Evolutionary conservation across 1,140 invertebrate genomes (phyloP).

Genomic region (Colletes latitarsis): DNA sequence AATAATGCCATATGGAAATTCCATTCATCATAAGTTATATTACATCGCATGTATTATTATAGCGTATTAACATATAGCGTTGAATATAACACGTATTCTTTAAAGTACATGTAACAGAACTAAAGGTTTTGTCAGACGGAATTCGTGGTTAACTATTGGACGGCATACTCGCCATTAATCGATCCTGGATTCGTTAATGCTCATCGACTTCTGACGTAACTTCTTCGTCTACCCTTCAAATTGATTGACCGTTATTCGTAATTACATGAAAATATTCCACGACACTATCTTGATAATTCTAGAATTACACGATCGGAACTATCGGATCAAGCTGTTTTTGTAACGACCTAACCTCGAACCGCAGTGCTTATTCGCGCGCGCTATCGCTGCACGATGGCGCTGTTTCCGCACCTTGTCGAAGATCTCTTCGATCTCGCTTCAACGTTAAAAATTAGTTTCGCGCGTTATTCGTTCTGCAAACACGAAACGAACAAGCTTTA

Average conservation of each 20-base stretch:
- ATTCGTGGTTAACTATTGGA: neutral
- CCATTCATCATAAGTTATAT: neutral
- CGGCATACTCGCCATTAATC: neutral
- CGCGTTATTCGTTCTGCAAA: neutral
- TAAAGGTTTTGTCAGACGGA: neutral
- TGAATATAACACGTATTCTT: no score
- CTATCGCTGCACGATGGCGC: constrained; percentile 26
- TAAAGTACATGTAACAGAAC: no score
- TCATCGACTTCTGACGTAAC: neutral
- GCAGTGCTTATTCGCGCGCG: constrained; percentile 20
- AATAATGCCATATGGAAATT: neutral
- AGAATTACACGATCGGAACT: neutral
- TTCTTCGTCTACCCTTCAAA: constrained; percentile 14
- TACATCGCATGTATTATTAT: neutral
- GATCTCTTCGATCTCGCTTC: neutral
- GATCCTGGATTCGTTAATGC: no score
- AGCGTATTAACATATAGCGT: no score
- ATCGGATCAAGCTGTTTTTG: neutral
- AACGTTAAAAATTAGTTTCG: constrained; percentile 19
- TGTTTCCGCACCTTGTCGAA: constrained; percentile 8
- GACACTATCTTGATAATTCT: no score
- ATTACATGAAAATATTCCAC: neutral
- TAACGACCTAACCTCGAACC: constrained; percentile 33
- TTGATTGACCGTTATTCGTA: neutral
- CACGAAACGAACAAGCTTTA: neutral